phyloP scores from a whole-genome alignment of 2,797 vertebrate genomes.

The Cryptoprocta ferox region DNA sequence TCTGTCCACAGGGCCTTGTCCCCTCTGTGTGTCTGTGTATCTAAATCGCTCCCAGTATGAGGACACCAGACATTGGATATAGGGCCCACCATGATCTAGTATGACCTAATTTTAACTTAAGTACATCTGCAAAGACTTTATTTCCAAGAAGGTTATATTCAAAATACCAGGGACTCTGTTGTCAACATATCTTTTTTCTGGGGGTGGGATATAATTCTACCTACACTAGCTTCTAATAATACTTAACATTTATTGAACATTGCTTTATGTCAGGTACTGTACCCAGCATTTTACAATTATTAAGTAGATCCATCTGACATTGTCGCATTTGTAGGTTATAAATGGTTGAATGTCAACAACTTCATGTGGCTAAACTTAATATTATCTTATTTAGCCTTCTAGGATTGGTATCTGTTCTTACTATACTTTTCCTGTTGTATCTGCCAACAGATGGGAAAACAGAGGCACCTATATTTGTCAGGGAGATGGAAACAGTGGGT shows the following conservation, averaged over 20 bases:
- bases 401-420: background rate
- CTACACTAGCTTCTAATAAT: background rate
- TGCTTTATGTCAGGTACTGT: background rate
- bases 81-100: background rate
- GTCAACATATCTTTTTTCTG: background rate
- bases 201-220: background rate
- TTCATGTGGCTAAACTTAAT: background rate
- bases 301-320: background rate
- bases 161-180: background rate
- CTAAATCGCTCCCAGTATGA: background rate
- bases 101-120: background rate
- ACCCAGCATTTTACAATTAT: background rate
- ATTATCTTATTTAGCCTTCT: background rate
- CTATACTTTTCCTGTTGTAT: background rate
- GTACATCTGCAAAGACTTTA: background rate
- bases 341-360: background rate
- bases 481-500: background rate
- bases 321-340: background rate
- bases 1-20: background rate
- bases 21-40: too few relatives aligned
- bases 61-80: background rate
- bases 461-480: background rate
- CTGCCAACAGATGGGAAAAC: background rate
- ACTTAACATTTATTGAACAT: background rate
- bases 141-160: background rate